Percentiles rank a stretch among this genome's conserved stretches.
These are phyloP conservation scores for Lycorma delicatula DNA, from an alignment of 1,140 invertebrate species.

Conservation along the genomic window DNA sequence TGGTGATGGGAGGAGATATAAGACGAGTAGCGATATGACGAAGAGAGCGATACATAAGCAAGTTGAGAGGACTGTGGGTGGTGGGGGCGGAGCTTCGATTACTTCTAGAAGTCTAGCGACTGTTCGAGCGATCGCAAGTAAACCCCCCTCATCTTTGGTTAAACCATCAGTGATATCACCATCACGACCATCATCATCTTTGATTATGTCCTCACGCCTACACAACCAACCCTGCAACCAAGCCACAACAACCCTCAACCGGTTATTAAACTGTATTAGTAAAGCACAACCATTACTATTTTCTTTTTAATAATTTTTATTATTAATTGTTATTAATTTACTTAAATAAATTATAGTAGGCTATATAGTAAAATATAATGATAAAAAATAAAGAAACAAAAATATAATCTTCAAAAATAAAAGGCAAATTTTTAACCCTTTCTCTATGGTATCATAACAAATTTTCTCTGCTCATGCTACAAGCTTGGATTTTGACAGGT, in stretches of 20 bases:
- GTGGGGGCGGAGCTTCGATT: slow-evolving; percentile 11
- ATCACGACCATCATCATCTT: background rate
- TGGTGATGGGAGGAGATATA: slow-evolving; percentile 18
- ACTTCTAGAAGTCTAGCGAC: slow-evolving; percentile 11
- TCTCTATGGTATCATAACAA: too few relatives aligned
- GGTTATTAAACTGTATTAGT: background rate
- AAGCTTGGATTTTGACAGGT: too few relatives aligned
- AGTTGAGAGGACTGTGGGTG: slow-evolving; percentile 17
- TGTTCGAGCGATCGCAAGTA: slow-evolving; percentile 14
- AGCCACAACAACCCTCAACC: slow-evolving; percentile 18
- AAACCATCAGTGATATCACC: too few relatives aligned
- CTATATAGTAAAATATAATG: too few relatives aligned
- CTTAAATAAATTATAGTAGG: too few relatives aligned
- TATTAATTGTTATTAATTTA: too few relatives aligned
- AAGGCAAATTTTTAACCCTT: too few relatives aligned
- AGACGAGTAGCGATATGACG: slow-evolving; percentile 12
- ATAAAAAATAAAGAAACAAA: too few relatives aligned
- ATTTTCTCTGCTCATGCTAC: too few relatives aligned
- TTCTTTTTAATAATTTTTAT: background rate
- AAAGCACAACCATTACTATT: background rate
- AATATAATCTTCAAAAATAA: too few relatives aligned
- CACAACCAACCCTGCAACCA: slow-evolving; percentile 23
- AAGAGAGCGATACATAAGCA: slow-evolving; percentile 11
- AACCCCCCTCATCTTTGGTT: slow-evolving; percentile 10
- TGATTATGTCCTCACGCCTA: slow-evolving; percentile 17